These are phyloP conservation scores for Rhyacichthys aspro DNA, from an alignment of 2,797 vertebrate species.

Conservation along the genomic window DNA sequence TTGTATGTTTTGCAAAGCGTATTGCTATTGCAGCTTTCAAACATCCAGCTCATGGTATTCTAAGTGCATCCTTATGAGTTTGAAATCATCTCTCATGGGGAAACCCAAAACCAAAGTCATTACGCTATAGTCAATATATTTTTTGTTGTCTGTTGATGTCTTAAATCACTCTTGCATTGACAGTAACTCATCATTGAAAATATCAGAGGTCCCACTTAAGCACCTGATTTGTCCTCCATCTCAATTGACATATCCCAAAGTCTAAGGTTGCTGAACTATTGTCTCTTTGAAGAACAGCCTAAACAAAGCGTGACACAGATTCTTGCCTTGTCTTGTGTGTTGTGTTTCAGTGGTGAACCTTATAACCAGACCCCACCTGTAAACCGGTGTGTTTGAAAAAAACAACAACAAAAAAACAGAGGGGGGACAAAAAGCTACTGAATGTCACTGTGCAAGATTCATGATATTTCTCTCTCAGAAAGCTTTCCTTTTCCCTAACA, in stretches of 20 bases:
- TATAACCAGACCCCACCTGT: slow-evolving; percentile 45
- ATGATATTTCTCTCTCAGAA: neutral
- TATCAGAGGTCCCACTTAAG: slow-evolving; percentile 16
- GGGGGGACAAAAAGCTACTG: too few species aligned
- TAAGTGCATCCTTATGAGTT: too few species aligned
- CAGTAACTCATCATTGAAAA: too few species aligned
- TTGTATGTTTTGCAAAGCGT: too few species aligned
- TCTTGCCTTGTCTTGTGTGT: slow-evolving; percentile 29
- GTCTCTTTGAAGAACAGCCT: slow-evolving; percentile 21
- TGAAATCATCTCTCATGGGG: too few species aligned
- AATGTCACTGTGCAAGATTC: too few species aligned
- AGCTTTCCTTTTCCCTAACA: neutral
- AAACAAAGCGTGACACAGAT: slow-evolving; percentile 37
- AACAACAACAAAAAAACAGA: too few species aligned
- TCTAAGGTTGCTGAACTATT: slow-evolving; percentile 29
- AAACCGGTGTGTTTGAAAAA: slow-evolving; percentile 25
- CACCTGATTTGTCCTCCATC: slow-evolving; percentile 24
- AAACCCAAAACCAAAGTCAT: too few species aligned
- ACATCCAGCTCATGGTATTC: too few species aligned
- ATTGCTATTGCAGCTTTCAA: too few species aligned
- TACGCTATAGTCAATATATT: too few species aligned
- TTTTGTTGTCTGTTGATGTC: neutral
- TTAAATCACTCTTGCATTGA: too few species aligned
- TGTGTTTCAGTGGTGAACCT: slow-evolving; percentile 52
- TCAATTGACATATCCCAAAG: neutral